Base-by-base conservation (phyloP, 2,113 vertebrate species). In the Pelecanus crispus region DNA sequence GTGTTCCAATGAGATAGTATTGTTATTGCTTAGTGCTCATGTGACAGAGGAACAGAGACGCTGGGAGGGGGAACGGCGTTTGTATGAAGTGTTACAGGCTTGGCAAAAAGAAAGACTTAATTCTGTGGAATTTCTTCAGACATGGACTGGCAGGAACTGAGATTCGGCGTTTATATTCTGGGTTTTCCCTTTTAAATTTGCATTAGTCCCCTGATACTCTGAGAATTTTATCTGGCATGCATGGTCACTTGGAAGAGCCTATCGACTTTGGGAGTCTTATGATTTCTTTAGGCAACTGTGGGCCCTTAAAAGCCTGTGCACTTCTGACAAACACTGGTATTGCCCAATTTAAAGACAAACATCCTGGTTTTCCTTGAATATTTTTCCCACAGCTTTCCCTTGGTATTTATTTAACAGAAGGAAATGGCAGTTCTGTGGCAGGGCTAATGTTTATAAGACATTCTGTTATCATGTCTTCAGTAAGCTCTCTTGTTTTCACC, bases 161-260 rank as follows among this genome's bases (percentile, higher is more conserved):
- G 85, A 86, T 74, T 65, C 67, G 88, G 31, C 83, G 59, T 93
- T 95, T 94, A 47, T 88, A 73, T 95, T 95, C 82, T 93, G 88
- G 59, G 82, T 73, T 96, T 90, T 96, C 92, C 88, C 59, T 81
- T 83, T 92, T 81, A 74, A 53, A 74, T 81, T 70, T 55, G 12
- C 29, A 24, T 90, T 77, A 47, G 67, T 92, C 68, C 84, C 67
- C 80, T 74, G 86, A 55, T 67, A 55, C n/a, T 24, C 22, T 6
- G 47, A 45, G 92, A 58, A 58, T 92, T 58, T 83, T 88, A 31
- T 61, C 92, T 88, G 67, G 38, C 38, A 58, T 42, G 50, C 42
- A 14, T 17, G 45, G 67, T 88, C 47, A 1, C 56, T 31, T 42
- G 29, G 61, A 65, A 74, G 56, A 86, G 50, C 47, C 86, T 81